Base-by-base conservation (phyloP, 2,797 vertebrate genomes). In the Orientallactaga sibirica region DNA sequence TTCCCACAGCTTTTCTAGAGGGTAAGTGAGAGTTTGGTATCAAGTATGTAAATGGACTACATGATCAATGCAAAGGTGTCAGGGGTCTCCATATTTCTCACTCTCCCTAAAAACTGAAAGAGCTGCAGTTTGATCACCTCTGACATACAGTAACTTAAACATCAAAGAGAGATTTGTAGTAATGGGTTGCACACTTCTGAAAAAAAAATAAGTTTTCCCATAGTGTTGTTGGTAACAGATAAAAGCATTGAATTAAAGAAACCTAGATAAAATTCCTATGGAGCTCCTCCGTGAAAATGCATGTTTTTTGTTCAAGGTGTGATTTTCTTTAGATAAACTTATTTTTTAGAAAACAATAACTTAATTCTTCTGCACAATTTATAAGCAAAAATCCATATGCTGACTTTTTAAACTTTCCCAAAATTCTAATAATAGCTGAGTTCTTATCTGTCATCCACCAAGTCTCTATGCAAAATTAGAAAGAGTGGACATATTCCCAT, bases 131-230 rank as follows among this genome's bases (percentile, higher is more conserved):
- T 94, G 75, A 95, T 92, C 71, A 96, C 76, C 67, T 96, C 90
- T 97, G 86, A 95, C 92, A 93, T 88, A 92, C 7, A 83, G 88
- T 92, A 95, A 97, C 94, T 95, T 96, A 95, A 95, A 96, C 80
- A 91, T 96, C 93, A 96, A 95, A 96, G 93, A 87, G 11, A 24
- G 43, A 84, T 93, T 96, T 95, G 33, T 92, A 93, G 70, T 86
- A 93, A 95, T 48, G 74, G 37, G 76, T 94, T 96, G 95, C 48
- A 94, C 70, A 96, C 64, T 94, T 96, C 86, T 66, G 64, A 95
- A 86, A 76, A 29, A 68, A 71, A 95, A 83, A 43, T 76, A 43
- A 15, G 22, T 19, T 80, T 94, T 95, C 76, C 73, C 64, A 70
- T 77, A 80, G 70, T 37, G 88, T 96, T 90, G 43, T 67, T 95